Percentiles rank a stretch among this genome's conserved stretches.
These are phyloP conservation scores for Spisula subtruncata DNA, from an alignment of 2,888 invertebrate species.

Conservation along the genomic window DNA sequence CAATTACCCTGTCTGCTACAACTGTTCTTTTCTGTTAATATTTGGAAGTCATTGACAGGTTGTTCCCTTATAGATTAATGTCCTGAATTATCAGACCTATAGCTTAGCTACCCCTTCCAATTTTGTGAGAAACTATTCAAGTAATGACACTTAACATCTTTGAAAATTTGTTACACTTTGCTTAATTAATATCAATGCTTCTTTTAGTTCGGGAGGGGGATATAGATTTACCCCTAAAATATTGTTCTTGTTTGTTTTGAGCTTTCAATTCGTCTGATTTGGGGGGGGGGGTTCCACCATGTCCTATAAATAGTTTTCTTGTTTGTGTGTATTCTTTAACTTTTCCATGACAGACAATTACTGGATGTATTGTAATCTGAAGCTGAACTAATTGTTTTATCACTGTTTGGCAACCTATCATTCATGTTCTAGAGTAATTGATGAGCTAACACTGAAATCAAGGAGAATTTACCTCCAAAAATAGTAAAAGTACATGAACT, in stretches of 20 bases:
- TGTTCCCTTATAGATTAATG: not conserved
- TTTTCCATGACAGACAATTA: not conserved
- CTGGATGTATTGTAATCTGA: not conserved
- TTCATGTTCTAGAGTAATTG: conserved; percentile 16
- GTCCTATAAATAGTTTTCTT: too few relatives aligned
- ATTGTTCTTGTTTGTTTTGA: too few relatives aligned
- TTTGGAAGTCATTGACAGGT: not conserved
- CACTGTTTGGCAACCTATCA: conserved; percentile 2
- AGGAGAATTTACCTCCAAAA: not conserved
- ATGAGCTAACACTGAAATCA: not conserved
- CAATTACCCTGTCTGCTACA: not conserved
- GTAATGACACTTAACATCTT: not conserved
- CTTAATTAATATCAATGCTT: too few relatives aligned
- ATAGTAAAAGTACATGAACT: not conserved
- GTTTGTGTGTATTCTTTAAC: not conserved
- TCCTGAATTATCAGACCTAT: not conserved
- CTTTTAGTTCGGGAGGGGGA: too few relatives aligned
- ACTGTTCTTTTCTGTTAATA: not conserved
- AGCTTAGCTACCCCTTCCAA: not conserved
- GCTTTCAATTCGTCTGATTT: too few relatives aligned
- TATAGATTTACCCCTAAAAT: too few relatives aligned
- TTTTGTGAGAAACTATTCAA: not conserved
- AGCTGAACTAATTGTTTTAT: conserved; percentile 1
- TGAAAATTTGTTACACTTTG: not conserved
- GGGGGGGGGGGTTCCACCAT: too few relatives aligned